A percentile compares a stretch with the other conserved stretches of the same genome.
phyloP scores from a whole-genome alignment of 1,140 invertebrate genomes.

The Nephila pilipes region DNA sequence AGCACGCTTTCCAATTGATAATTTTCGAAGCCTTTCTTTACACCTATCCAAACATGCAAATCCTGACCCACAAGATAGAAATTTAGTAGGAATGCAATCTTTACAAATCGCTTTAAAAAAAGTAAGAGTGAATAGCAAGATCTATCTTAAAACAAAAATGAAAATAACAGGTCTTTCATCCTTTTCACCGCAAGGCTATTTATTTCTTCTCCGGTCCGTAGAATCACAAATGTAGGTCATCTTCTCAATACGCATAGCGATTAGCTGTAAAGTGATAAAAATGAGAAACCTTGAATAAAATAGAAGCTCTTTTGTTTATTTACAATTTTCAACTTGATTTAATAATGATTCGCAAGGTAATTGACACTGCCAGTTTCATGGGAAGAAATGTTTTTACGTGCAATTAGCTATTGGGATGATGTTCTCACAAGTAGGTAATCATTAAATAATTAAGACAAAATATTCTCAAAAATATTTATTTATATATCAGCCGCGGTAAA shows the following conservation, averaged over 20 bases:
- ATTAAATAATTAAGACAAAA: no score
- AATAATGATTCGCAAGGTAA: neutral
- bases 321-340: neutral
- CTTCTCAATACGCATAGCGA: neutral
- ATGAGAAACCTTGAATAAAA: slow-evolving; percentile 22
- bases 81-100: neutral
- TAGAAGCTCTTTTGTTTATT: neutral
- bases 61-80: neutral
- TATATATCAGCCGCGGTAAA: no score
- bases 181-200: neutral
- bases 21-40: no score
- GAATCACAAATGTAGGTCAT: slow-evolving; percentile 12
- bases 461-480: no score
- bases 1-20: no score
- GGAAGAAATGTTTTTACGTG: neutral
- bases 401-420: no score
- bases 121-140: neutral
- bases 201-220: neutral
- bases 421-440: no score
- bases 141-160: neutral
- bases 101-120: neutral
- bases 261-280: slow-evolving; percentile 6
- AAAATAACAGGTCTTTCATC: slow-evolving; percentile 7
- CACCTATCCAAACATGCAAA: neutral
- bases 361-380: neutral